Evolutionary conservation across 2,888 invertebrate species (phyloP), one percentile per base, ranked within the genome.

Genomic region (Agrypnus murinus): DNA sequence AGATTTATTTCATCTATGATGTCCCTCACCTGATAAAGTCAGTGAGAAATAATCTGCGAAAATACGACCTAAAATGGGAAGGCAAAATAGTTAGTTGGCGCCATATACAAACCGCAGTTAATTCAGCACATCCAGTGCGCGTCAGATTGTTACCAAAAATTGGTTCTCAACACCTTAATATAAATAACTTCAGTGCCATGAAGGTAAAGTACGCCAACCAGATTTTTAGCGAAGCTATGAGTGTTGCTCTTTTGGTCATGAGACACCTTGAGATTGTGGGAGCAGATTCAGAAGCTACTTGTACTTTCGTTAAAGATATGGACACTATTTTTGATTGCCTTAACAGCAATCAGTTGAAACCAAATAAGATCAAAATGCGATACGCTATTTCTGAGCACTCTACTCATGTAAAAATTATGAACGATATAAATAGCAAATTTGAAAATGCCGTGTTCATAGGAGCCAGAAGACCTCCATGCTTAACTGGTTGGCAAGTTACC

Each of bases 111-210:
- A 15, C 12, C 10, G 53, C 60, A 10, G 25, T 25, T n/a, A n/a
- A 25, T 2, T 25, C 25, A 25, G 25, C 25, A 25, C 25, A 25
- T 5, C 62, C 53, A 6, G 14, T 68, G 6, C 17, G 68, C 12
- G 32, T 68, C n/a, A 50, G 68, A 32, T 12, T 68, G 38, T 9
- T 62, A n/a, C 60, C 62, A 25, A 68, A 68, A 53, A 50, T 68
- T 17, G 12, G n/a, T 38, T 19, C 31, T 7, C 9, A 68, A 53
- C 68, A 68, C 34, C 10, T 58, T 1, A 36, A 68, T 62, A 34
- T 50, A 3, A 62, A 2, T 12, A 68, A 1, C 43, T 62, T 68
- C 43, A 68, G 48, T 32, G 32, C 14, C 43, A 68, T 68, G 62
- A 50, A 46, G 25, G 62, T 68, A 1, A 68, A 68, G 19, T 60